Conservation (phyloP, 2,113 vertebrate species). For the Procapra przewalskii region DNA sequence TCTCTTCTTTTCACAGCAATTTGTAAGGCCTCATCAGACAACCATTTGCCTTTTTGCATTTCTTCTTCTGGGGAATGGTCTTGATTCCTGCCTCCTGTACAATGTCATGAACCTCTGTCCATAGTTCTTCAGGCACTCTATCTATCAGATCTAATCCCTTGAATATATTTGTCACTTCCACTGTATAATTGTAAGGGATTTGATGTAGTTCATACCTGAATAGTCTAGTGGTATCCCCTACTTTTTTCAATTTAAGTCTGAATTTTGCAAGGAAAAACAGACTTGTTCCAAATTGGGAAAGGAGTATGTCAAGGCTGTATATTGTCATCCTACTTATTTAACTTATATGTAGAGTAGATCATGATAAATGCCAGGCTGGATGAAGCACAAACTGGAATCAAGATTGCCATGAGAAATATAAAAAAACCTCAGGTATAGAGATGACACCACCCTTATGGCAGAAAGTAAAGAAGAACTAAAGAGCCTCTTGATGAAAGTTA, state of each 20-base stretch:
- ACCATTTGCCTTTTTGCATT: not conserved
- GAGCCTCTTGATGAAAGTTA: not conserved
- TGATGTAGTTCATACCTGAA: not conserved
- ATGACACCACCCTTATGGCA: not conserved
- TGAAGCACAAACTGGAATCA: not conserved
- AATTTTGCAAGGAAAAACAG: not conserved
- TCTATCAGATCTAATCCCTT: not conserved
- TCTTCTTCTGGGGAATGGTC: not conserved
- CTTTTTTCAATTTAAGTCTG: not conserved
- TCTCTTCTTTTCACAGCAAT: not conserved
- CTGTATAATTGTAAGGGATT: not conserved
- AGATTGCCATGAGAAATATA: not conserved
- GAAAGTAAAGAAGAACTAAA: not conserved
- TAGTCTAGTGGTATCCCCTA: not conserved
- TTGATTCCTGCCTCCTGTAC: not conserved
- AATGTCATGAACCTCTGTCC: not conserved
- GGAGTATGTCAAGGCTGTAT: not conserved
- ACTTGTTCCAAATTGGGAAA: not conserved
- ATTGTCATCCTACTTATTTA: not conserved
- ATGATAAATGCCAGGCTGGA: not conserved
- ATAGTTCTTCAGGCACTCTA: not conserved
- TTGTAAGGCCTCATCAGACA: not conserved
- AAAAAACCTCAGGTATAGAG: not conserved
- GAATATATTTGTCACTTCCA: not conserved
- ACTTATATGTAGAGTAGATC: not conserved